Percentiles rank a stretch among this genome's conserved stretches.
Evolutionary conservation across 2,113 vertebrate species (phyloP).

Genomic region (Sus scrofa): T2T-Sscrofa CM000824.6:115375001-115375500

Average conservation of each 20-base stretch:
- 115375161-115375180: too few relatives aligned
- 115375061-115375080: constrained; percentile 4
- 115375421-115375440: not conserved
- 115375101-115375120: not conserved
- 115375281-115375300: too few relatives aligned
- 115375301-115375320: too few relatives aligned
- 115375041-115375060: not conserved
- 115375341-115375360: too few relatives aligned
- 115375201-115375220: too few relatives aligned
- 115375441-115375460: not conserved
- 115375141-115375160: too few relatives aligned
- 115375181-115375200: too few relatives aligned
- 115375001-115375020: not conserved
- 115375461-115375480: not conserved
- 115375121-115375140: too few relatives aligned
- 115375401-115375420: not conserved
- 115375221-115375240: too few relatives aligned
- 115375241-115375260: too few relatives aligned
- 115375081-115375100: not conserved
- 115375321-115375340: too few relatives aligned
- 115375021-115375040: constrained; percentile 15
- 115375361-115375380: not conserved
- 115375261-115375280: too few relatives aligned
- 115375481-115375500: not conserved
- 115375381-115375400: not conserved